phyloP scores from a whole-genome alignment of 1,140 invertebrate genomes.

The Camponotus pennsylvanicus region DNA sequence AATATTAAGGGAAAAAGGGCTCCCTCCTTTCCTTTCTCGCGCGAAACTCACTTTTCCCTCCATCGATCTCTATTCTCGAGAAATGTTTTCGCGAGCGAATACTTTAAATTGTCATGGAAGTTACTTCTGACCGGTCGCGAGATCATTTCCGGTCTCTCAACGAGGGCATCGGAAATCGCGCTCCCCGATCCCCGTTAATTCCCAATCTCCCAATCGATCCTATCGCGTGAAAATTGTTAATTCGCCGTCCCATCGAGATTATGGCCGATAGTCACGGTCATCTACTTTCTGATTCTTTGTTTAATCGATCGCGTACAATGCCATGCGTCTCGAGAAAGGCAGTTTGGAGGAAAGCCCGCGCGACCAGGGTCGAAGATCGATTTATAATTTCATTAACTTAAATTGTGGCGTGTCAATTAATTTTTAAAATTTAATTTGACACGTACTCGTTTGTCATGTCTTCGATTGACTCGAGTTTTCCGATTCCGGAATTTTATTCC shows the following conservation, averaged over 20 bases:
- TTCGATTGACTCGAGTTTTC: too few species aligned
- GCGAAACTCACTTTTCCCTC: neutral
- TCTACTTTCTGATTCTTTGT: conserved; percentile 39
- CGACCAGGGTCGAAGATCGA: neutral
- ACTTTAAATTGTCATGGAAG: neutral
- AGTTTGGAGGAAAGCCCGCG: neutral
- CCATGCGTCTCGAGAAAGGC: neutral
- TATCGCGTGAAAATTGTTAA: conserved; percentile 42
- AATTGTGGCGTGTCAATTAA: neutral
- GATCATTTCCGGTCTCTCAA: conserved; percentile 21
- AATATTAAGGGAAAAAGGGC: neutral
- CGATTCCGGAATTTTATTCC: conserved; percentile 10
- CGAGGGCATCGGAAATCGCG: neutral
- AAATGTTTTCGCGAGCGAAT: neutral
- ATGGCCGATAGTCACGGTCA: conserved; percentile 30
- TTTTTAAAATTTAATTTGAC: conserved; percentile 5
- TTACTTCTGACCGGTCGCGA: neutral
- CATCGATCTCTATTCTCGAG: neutral
- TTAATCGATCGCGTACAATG: conserved; percentile 26
- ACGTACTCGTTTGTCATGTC: too few species aligned
- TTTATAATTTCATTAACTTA: neutral
- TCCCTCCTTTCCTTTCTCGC: neutral
- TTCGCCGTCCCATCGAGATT: conserved; percentile 13
- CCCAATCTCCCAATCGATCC: conserved; percentile 24
- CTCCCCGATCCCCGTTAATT: conserved; percentile 8